Base-by-base conservation (phyloP, 2,113 vertebrate species). In the Nerophis ophidion region DNA sequence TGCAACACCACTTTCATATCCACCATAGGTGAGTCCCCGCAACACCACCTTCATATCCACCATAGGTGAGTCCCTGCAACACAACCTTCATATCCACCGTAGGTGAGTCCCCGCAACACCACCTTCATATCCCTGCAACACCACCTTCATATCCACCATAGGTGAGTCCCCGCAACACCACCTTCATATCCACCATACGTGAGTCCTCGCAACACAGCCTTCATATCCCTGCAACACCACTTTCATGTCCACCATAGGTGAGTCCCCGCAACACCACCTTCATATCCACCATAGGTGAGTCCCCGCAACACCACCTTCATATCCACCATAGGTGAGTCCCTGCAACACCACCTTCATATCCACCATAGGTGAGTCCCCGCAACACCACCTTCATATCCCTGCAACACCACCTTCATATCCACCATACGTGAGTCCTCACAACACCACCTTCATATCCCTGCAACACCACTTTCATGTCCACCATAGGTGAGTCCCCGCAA, bases 171-270 rank as follows among this genome's bases (percentile, higher is more conserved):
- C n/a, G n/a, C 81, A 92, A 92, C 34, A 91, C 90, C 85, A 92
- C 90, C 86, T 91, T 91, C 83, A 92, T 92, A 78, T 93, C 92
- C 70, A 93, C 92, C 65, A 94, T 93, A 86, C 91, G 91, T 90
- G 76, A 86, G 87, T 79, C 26, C n/a, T n/a, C n/a, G n/a, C n/a
- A n/a, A n/a, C n/a, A n/a, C n/a, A n/a, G n/a, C n/a, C n/a, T n/a
- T n/a, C n/a, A n/a, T n/a, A n/a, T n/a, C n/a, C 90, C 58, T 92
- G 91, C 81, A 92, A 92, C 34, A 91, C 90, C 85, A 92, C 90
- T 85, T 91, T 91, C 83, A 92, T 92, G 77, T 93, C 92, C 70
- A 93, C 92, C 65, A 94, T 93, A 86, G 91, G 91, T 90, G 76
- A 86, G 87, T 79, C 26, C n/a, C n/a, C n/a, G n/a, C 81, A 92